A percentile compares a stretch with the other conserved stretches of the same genome.
Conservation (phyloP, 2,888 invertebrate genomes). For the Epinotia bilunana region DNA sequence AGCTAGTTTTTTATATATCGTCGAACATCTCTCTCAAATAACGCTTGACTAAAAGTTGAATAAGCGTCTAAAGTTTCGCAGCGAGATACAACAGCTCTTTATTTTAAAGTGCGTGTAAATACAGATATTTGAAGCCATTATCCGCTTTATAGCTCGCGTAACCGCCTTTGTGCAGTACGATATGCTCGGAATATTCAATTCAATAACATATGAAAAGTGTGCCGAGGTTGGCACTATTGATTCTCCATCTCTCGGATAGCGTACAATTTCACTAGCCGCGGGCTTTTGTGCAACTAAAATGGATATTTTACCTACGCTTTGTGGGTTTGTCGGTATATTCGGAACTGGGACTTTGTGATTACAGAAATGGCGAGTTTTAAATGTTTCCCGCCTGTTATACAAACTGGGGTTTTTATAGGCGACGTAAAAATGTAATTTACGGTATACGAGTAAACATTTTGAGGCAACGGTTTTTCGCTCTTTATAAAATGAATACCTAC, state of each 20-base stretch:
- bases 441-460: slow-evolving; percentile 21
- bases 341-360: slow-evolving; percentile 38
- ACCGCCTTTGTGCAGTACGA: slow-evolving; percentile 33
- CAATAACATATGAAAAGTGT: slow-evolving; percentile 43
- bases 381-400: slow-evolving; percentile 39
- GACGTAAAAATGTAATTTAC: slow-evolving; percentile 36
- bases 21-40: slow-evolving; percentile 63
- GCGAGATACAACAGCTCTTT: slow-evolving; percentile 16
- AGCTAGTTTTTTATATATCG: slow-evolving; percentile 59
- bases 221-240: slow-evolving; percentile 44
- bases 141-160: slow-evolving; percentile 26
- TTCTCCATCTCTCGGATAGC: slow-evolving; percentile 42
- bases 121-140: slow-evolving; percentile 40
- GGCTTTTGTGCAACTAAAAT: slow-evolving; percentile 44
- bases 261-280: slow-evolving; percentile 40
- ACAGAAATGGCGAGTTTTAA: slow-evolving; percentile 41
- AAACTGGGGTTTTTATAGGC: slow-evolving; percentile 36
- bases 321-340: slow-evolving; percentile 40
- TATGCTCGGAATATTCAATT: slow-evolving; percentile 38
- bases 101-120: slow-evolving; percentile 34
- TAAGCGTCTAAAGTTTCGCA: slow-evolving; percentile 19
- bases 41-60: slow-evolving; percentile 44
- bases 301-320: slow-evolving; percentile 42
- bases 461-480: slow-evolving; percentile 22
- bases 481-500: slow-evolving; percentile 19